These are phyloP conservation scores for Heliothis subflexa DNA, from an alignment of 1,140 invertebrate species.

Conservation along the genomic window DNA sequence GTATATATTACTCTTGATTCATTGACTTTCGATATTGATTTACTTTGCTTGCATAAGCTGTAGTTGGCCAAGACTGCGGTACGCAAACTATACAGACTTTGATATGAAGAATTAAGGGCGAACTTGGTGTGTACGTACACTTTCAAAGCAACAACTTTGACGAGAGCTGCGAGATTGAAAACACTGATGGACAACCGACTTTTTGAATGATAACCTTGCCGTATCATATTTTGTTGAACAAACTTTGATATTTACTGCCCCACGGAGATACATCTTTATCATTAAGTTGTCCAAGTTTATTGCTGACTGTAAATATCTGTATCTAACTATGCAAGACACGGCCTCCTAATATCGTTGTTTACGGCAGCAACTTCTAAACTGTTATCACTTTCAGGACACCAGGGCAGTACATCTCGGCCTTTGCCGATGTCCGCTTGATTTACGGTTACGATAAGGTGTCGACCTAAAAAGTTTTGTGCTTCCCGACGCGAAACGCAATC, in stretches of 20 bases:
- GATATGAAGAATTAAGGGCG: constrained; percentile 74
- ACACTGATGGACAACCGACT: constrained; percentile 5
- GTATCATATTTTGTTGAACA: constrained; percentile 25
- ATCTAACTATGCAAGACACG: constrained; percentile 41
- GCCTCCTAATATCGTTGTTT: constrained; percentile 76
- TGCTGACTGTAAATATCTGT: constrained; percentile 36
- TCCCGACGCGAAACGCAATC: constrained; percentile 68
- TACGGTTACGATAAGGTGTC: constrained; percentile 83
- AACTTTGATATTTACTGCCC: constrained; percentile 26
- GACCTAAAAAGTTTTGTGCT: constrained; percentile 81
- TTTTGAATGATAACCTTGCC: constrained; percentile 25
- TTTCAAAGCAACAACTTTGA: constrained; percentile 50
- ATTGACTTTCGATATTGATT: constrained; percentile 86
- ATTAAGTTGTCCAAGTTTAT: constrained; percentile 39
- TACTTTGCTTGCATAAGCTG: constrained; percentile 85
- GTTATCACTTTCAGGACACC: constrained; percentile 79
- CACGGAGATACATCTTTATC: constrained; percentile 23
- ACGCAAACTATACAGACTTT: constrained; percentile 71
- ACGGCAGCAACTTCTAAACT: constrained; percentile 74
- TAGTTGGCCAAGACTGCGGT: constrained; percentile 76
- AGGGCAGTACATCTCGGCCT: constrained; percentile 72
- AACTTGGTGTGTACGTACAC: constrained; percentile 67
- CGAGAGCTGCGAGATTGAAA: constrained; percentile 35
- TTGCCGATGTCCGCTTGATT: constrained; percentile 83
- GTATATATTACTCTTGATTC: constrained; percentile 86